phyloP scores from a whole-genome alignment of 2,113 vertebrate species.

The Cacatua alba region DNA sequence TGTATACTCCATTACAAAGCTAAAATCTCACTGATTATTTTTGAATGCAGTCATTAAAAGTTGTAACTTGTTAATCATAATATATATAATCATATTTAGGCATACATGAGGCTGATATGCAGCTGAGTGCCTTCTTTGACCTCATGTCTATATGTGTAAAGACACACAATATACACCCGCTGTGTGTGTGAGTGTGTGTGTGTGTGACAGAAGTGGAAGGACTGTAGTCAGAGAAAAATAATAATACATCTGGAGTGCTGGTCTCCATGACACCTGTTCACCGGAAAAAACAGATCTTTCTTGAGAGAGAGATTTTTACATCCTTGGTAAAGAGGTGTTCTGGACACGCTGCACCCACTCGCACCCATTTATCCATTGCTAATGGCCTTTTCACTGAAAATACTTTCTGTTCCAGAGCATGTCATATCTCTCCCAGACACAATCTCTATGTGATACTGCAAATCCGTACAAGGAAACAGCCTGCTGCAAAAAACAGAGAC shows the following conservation, averaged over 20 bases:
- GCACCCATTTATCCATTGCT: background rate
- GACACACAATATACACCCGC: background rate
- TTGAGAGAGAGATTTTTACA: background rate
- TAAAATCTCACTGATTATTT: background rate
- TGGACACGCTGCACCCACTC: background rate
- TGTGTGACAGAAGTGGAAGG: background rate
- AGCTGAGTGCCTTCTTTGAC: background rate
- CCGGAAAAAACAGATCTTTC: background rate
- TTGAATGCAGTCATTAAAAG: background rate
- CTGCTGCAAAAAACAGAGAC: background rate
- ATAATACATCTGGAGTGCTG: background rate
- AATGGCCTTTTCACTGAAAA: background rate
- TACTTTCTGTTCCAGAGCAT: background rate
- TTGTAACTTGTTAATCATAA: background rate
- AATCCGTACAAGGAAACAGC: background rate
- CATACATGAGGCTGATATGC: fast-evolving
- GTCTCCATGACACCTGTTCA: background rate
- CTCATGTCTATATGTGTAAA: background rate
- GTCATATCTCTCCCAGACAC: background rate
- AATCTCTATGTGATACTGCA: background rate
- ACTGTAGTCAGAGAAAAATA: background rate
- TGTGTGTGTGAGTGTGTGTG: background rate
- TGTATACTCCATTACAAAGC: background rate
- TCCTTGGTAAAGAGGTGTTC: background rate
- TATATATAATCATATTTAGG: fast-evolving